Base-by-base conservation (phyloP, 1,140 invertebrate species). In the Bombus sylvicola region DNA sequence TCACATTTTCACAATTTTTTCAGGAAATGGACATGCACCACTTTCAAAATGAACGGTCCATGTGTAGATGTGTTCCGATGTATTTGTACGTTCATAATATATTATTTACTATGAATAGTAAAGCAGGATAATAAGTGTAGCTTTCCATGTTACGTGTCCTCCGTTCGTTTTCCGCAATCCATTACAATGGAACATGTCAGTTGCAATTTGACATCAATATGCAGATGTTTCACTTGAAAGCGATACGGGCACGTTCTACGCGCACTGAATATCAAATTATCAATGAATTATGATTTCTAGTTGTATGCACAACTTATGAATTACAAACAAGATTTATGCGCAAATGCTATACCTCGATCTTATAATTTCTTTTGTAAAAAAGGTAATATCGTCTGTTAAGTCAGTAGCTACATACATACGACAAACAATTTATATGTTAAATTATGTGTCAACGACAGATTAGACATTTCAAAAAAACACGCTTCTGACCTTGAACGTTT, bases 171-270 rank as follows among this genome's bases (percentile, higher is more conserved):
- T 13, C 37, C 12, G 53, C 37, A 15, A 82, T 86, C 53, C 43
- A 53, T 68, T 43, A 68, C 66, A 79, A 34, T 80, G 37, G 37
- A 2, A 74, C 8, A 53, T 22, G 43, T 37, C 31, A 75, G 47
- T 37, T 86, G 59, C 62, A 88, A 64, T 87, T 88, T 85, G 62
- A 41, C 66, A 66, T 57, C 39, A 69, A 82, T 74, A 37, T 77
- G 85, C 59, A 57, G 37, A 43, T 76, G 73, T 86, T 76, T 57
- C 53, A 22, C 25, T 39, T 22, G 64, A 43, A 74, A 62, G 47
- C 80, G 71, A 69, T 87, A 76, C 37, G 64, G 64, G 62, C 6
- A 71, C 22, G 72, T 71, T 57, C 41, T 41, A 68, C 62, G 62
- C 39, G 28, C n/a, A 28, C 43, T 28, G 77, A 79, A 79, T 79